Conservation (phyloP, 2,888 invertebrate species). For the Sarcophaga variegata region DNA sequence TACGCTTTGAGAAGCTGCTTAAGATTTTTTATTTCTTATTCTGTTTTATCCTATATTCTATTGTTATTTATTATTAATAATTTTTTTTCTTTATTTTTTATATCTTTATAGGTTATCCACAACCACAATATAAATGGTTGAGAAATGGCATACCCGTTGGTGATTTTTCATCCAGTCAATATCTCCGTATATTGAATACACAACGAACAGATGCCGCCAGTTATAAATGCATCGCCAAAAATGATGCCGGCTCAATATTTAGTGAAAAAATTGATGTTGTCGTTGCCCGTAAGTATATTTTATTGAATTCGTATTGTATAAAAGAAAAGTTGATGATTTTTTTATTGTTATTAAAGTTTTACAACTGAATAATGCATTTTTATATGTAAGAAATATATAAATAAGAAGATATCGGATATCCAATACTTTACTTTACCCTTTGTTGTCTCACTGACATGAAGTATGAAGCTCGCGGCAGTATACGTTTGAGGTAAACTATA, state of each 20-base stretch:
- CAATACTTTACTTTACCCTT: too few relatives aligned
- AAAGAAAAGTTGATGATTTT: background rate
- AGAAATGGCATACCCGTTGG: conserved; percentile 91
- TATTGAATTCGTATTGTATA: too few relatives aligned
- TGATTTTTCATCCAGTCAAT: conserved; percentile 91
- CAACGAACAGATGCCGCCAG: conserved; percentile 92
- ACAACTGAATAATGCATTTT: background rate
- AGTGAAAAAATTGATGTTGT: conserved; percentile 94
- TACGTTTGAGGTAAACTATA: too few relatives aligned
- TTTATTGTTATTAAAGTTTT: background rate
- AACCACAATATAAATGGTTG: conserved; percentile 95
- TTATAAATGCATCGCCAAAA: conserved; percentile 95
- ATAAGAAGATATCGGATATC: too few relatives aligned
- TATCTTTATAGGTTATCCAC: conserved; percentile 89
- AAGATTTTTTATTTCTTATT: conserved; percentile 50
- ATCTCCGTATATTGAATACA: conserved; percentile 92
- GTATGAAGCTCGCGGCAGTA: too few relatives aligned
- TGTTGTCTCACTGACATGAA: too few relatives aligned
- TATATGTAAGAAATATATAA: too few relatives aligned
- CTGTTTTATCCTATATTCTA: conserved; percentile 46
- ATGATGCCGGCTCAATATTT: conserved; percentile 95
- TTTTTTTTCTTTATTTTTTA: conserved; percentile 73
- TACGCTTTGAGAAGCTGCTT: background rate
- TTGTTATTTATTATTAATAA: conserved; percentile 44
- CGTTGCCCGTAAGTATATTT: conserved; percentile 92